A percentile compares a stretch with the other conserved stretches of the same genome.
Conservation (phyloP, 1,140 invertebrate genomes). For the Papilio aristodemus region DNA sequence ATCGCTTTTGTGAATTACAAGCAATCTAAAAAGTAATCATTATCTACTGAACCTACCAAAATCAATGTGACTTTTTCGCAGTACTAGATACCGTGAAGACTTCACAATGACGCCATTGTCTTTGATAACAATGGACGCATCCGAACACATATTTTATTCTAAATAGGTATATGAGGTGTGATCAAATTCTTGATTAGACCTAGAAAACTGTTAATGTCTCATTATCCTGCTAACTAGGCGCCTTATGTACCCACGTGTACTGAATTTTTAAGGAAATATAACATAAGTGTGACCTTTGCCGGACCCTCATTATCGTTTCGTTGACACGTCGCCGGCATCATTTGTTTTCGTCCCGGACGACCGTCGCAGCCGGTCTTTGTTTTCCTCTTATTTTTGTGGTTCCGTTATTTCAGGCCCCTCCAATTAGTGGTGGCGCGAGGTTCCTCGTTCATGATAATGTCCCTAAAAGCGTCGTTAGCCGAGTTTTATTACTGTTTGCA, state of each 20-base stretch:
- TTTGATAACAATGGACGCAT: slow-evolving; percentile 10
- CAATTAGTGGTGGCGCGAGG: slow-evolving; percentile 14
- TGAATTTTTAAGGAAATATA: slow-evolving; percentile 45
- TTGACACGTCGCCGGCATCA: slow-evolving; percentile 39
- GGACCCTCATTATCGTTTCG: slow-evolving; percentile 47
- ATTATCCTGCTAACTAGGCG: background rate
- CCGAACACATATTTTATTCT: background rate
- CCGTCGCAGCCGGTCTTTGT: slow-evolving; percentile 37
- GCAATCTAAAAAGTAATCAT: background rate
- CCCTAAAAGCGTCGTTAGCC: slow-evolving; percentile 10
- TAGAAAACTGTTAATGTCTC: background rate
- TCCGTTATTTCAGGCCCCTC: slow-evolving; percentile 25
- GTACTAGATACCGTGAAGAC: background rate
- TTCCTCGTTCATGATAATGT: slow-evolving; percentile 9
- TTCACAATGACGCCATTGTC: slow-evolving; percentile 5
- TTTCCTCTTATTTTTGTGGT: slow-evolving; percentile 40
- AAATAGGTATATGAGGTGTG: background rate
- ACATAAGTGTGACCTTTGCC: slow-evolving; percentile 46
- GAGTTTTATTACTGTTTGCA: slow-evolving; percentile 21
- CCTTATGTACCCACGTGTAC: background rate
- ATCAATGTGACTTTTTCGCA: background rate
- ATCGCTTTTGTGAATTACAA: no score
- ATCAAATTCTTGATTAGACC: background rate
- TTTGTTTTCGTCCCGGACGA: slow-evolving; percentile 42
- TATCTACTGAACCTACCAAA: background rate